phyloP scores from a whole-genome alignment of 1,140 invertebrate species.

The Macrostomum lignano region DNA sequence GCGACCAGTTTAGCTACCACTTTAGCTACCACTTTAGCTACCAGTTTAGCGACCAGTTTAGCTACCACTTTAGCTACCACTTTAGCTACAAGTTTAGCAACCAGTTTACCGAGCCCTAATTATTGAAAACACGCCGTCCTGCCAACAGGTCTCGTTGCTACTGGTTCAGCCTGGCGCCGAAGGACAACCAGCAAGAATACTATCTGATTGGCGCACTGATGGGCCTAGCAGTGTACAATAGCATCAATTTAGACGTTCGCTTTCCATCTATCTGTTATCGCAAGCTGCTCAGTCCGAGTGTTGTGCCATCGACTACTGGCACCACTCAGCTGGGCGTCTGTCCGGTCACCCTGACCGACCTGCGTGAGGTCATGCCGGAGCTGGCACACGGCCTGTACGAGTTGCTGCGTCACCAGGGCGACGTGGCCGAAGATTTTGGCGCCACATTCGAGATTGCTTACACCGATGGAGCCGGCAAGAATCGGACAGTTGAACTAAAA shows the following conservation, averaged over 20 bases:
- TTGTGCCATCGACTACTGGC: slow-evolving; percentile 31
- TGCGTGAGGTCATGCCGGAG: slow-evolving; percentile 36
- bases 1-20: too few species aligned
- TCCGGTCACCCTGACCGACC: slow-evolving; percentile 31
- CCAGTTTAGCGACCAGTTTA: too few species aligned
- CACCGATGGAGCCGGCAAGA: background rate
- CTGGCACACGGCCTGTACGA: slow-evolving; percentile 35
- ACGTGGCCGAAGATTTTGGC: slow-evolving; percentile 39
- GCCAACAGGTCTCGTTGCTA: too few species aligned
- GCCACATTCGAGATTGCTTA: slow-evolving; percentile 32
- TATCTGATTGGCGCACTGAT: too few species aligned
- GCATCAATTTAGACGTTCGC: slow-evolving; percentile 37
- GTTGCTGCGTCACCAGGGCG: slow-evolving; percentile 36
- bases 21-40: too few species aligned
- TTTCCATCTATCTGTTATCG: slow-evolving; percentile 38
- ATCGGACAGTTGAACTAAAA: slow-evolving; percentile 20
- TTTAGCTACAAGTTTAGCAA: too few species aligned
- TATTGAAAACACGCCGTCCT: too few species aligned
- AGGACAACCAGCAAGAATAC: too few species aligned
- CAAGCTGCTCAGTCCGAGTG: slow-evolving; percentile 36
- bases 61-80: too few species aligned
- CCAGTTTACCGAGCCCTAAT: too few species aligned
- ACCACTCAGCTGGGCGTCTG: slow-evolving; percentile 31
- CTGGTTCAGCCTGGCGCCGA: too few species aligned
- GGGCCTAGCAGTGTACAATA: slow-evolving; percentile 42